These are phyloP conservation scores for Cladopsammia gracilis DNA, from an alignment of 64 coral and sea anemone genomes.

Conservation along the genomic window DNA sequence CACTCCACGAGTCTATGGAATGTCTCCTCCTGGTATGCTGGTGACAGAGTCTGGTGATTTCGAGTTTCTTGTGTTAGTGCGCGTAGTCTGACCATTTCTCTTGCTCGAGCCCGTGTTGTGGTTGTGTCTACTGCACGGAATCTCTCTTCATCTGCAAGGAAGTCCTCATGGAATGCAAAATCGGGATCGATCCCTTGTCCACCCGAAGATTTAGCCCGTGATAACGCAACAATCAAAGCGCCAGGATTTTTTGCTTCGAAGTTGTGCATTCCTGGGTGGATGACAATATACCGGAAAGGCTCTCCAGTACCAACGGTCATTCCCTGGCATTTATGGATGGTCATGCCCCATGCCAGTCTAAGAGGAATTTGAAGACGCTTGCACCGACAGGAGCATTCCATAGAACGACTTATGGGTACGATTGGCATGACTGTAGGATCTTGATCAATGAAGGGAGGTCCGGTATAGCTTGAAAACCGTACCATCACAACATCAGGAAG, in stretches of 20 bases:
- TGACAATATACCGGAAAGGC: constrained; percentile 30
- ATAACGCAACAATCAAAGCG: constrained; percentile 49
- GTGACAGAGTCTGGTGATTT: too few species aligned
- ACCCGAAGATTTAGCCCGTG: constrained; percentile 40
- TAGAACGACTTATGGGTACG: neutral
- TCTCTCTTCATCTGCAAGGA: constrained; percentile 14
- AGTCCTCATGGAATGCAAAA: too few species aligned
- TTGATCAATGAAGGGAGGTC: too few species aligned
- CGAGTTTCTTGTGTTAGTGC: too few species aligned
- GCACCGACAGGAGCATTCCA: neutral
- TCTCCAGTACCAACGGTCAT: neutral
- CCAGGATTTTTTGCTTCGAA: constrained; percentile 11
- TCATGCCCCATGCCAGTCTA: too few species aligned
- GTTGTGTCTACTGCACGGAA: neutral
- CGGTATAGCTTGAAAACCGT: too few species aligned
- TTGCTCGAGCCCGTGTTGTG: neutral
- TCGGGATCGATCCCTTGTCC: neutral
- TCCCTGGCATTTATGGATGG: neutral
- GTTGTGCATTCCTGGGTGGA: too few species aligned
- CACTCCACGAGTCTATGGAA: too few species aligned
- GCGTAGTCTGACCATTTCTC: constrained; percentile 41
- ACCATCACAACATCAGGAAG: too few species aligned
- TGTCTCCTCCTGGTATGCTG: too few species aligned
- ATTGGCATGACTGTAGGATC: too few species aligned
- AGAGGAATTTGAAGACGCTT: too few species aligned